Conservation (phyloP, 2,113 vertebrate genomes). For the Procapra przewalskii region DNA sequence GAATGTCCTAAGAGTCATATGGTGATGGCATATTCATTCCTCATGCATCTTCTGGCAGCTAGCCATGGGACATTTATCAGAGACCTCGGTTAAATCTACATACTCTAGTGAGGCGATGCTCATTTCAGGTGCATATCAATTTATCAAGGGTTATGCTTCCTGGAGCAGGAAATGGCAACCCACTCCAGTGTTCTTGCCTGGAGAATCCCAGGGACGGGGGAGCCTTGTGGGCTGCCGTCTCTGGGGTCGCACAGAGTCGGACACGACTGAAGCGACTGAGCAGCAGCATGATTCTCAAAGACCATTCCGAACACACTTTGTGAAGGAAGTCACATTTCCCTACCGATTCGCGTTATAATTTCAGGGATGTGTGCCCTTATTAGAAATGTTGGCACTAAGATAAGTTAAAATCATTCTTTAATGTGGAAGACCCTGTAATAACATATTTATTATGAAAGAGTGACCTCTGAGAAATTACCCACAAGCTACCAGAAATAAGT, state of each 20-base stretch:
- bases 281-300: neutral
- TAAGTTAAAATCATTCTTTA: constrained; percentile 37
- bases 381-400: constrained; percentile 23
- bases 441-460: neutral
- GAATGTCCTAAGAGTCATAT: neutral
- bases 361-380: neutral
- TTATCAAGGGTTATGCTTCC: neutral
- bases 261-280: too few species aligned
- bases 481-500: neutral
- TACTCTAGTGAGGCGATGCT: neutral
- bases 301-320: neutral
- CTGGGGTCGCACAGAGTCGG: too few species aligned
- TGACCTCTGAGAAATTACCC: neutral
- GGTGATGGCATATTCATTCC: neutral
- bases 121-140: neutral
- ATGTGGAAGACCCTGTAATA: neutral
- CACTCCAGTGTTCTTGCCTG: too few species aligned
- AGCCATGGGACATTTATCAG: neutral
- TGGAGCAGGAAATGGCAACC: too few species aligned
- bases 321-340: neutral
- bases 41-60: neutral
- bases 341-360: neutral
- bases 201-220: too few species aligned
- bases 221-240: too few species aligned
- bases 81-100: neutral